A percentile compares a stretch with the other conserved stretches of the same genome.
Conservation (phyloP, 37 sponge, comb jelly and placozoan species). For the Trichoplax adhaerens region DNA sequence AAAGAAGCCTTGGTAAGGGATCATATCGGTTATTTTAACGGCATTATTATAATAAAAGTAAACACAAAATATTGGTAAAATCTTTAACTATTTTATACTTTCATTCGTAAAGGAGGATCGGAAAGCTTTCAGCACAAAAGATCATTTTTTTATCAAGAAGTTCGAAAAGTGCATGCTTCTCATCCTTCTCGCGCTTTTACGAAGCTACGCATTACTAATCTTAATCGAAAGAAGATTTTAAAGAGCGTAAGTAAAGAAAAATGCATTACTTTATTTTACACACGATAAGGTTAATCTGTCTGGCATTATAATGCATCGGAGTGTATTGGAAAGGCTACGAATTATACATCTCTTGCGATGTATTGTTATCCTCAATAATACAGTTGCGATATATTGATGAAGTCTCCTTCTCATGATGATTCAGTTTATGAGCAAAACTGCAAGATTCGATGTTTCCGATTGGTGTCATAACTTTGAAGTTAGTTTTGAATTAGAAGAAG, state of each 20-base stretch:
- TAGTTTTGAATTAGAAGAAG: conserved; percentile 53
- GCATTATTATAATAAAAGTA: no score
- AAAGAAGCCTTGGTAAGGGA: conserved; percentile 48
- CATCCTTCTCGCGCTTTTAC: conserved; percentile 8
- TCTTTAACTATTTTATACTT: neutral
- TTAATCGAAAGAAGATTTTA: conserved; percentile 28
- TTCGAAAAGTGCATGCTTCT: conserved; percentile 19
- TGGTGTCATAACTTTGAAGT: conserved; percentile 48
- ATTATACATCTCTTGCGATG: no score
- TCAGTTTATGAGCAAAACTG: conserved; percentile 34
- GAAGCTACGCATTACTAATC: neutral
- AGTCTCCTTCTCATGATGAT: no score
- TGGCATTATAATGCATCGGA: neutral
- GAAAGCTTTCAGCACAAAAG: conserved; percentile 58
- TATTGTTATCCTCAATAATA: no score
- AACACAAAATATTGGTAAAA: neutral
- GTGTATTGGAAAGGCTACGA: no score
- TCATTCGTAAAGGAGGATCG: conserved; percentile 38
- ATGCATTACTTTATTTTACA: neutral
- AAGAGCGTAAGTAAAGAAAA: conserved; percentile 27
- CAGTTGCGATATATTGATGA: no score
- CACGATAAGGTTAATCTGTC: neutral
- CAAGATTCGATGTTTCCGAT: conserved; percentile 22
- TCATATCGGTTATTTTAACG: no score
- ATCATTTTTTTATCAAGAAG: conserved; percentile 33